phyloP scores from a whole-genome alignment of 2,113 vertebrate genomes.

The Rhabdomys dilectus region DNA sequence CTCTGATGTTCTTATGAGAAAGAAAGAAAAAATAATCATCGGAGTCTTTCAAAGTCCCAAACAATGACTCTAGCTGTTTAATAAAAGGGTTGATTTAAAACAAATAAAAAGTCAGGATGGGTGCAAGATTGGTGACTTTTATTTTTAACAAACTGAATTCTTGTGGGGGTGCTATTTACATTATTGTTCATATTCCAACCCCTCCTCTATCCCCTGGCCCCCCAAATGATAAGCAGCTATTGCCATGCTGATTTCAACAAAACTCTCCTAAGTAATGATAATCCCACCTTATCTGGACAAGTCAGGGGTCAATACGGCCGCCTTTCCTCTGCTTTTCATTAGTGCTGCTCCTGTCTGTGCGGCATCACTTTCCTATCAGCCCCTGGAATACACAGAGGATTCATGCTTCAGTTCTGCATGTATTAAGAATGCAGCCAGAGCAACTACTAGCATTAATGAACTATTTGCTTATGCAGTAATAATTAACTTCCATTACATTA shows the following conservation, averaged over 20 bases:
- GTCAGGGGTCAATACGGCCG: conserved; percentile 89
- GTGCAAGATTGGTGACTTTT: conserved; percentile 73
- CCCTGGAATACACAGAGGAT: conserved; percentile 94
- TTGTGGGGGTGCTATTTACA: conserved; percentile 81
- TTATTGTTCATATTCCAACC: conserved; percentile 74
- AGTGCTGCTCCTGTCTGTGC: conserved; percentile 87
- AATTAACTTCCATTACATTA: conserved; percentile 99
- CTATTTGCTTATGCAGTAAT: conserved; percentile 99
- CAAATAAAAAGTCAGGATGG: conserved; percentile 69
- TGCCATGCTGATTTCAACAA: conserved; percentile 79
- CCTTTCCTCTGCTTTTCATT: conserved; percentile 90
- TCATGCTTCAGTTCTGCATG: conserved; percentile 95
- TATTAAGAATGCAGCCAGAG: conserved; percentile 99
- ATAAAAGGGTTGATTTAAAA: conserved; percentile 73
- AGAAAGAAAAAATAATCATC: conserved; percentile 62
- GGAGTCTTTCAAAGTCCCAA: conserved; percentile 81
- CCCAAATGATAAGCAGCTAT: conserved; percentile 78
- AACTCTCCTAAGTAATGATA: conserved; percentile 88
- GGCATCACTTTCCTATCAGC: conserved; percentile 90
- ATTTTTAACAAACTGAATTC: conserved; percentile 82
- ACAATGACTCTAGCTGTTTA: conserved; percentile 83
- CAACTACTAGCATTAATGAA: conserved; percentile 99
- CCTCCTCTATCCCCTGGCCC: neutral
- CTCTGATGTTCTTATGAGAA: conserved; percentile 66
- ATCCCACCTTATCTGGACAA: conserved; percentile 88